A percentile compares a stretch with the other conserved stretches of the same genome.
Conservation (phyloP, 2,797 vertebrate genomes). For the Cryptoprocta ferox region DNA sequence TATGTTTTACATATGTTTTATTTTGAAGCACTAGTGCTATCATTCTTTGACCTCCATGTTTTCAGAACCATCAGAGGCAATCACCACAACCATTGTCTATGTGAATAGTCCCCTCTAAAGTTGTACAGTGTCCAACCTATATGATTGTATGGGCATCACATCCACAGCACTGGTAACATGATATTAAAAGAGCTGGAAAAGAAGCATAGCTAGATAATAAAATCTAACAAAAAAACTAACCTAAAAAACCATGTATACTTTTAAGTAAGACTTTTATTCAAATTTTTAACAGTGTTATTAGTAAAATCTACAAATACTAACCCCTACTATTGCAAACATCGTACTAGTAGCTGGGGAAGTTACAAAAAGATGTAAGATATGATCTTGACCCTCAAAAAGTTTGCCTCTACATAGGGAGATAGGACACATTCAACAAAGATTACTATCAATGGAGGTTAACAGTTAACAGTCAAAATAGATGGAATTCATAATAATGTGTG, state of each 20-base stretch:
- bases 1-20: not conserved
- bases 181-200: not conserved
- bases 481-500: not conserved
- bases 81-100: not conserved
- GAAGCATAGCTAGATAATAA: not conserved
- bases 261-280: not conserved
- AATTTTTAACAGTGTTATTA: constrained; percentile 20
- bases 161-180: not conserved
- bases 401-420: not conserved
- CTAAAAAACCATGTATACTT: not conserved
- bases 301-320: constrained; percentile 34
- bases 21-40: not conserved
- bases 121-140: not conserved
- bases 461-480: not conserved
- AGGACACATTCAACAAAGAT: constrained; percentile 6
- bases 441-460: not conserved
- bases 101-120: not conserved
- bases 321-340: not conserved
- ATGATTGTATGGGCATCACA: not conserved
- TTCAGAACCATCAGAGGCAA: not conserved
- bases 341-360: not conserved
- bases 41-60: not conserved
- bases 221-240: not conserved
- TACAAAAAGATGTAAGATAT: not conserved
- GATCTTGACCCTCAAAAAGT: not conserved